phyloP scores from a whole-genome alignment of 1,140 invertebrate species.

The Pachypeltis micranthus region DNA sequence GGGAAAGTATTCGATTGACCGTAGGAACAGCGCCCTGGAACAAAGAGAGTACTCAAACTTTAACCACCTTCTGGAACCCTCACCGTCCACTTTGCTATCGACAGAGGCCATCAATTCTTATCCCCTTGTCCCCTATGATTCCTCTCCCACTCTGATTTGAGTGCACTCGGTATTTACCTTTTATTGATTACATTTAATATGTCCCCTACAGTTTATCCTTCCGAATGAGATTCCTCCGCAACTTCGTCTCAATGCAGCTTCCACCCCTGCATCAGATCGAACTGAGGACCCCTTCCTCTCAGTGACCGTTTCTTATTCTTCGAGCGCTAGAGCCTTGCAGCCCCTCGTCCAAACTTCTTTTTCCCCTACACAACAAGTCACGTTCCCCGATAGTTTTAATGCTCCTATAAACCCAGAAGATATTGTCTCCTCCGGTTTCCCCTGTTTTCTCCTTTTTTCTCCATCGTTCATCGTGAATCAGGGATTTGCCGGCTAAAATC shows the following conservation, averaged over 20 bases:
- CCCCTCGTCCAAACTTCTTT: neutral
- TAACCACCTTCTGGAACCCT: neutral
- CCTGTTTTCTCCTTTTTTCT: neutral
- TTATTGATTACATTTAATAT: constrained; percentile 18
- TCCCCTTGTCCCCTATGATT: constrained; percentile 1
- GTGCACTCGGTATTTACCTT: constrained; percentile 11
- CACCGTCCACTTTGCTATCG: neutral
- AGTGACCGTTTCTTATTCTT: neutral
- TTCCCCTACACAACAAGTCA: constrained; percentile 4
- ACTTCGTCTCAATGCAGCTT: neutral
- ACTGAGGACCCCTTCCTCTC: neutral
- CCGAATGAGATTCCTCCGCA: constrained; percentile 12
- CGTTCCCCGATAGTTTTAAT: constrained; percentile 6
- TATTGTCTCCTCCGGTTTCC: neutral
- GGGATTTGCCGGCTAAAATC: neutral
- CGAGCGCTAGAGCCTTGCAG: neutral
- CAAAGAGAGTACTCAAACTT: too few species aligned
- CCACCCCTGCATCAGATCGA: neutral
- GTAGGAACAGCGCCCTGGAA: too few species aligned
- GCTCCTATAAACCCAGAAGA: constrained; percentile 5
- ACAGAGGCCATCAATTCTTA: neutral
- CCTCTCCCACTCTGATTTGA: constrained; percentile 5
- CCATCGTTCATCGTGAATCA: neutral
- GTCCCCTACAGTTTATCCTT: constrained; percentile 11
- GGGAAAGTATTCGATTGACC: too few species aligned